Base-by-base conservation (phyloP, 2,888 invertebrate genomes). In the Polydrusus tereticollis region DNA sequence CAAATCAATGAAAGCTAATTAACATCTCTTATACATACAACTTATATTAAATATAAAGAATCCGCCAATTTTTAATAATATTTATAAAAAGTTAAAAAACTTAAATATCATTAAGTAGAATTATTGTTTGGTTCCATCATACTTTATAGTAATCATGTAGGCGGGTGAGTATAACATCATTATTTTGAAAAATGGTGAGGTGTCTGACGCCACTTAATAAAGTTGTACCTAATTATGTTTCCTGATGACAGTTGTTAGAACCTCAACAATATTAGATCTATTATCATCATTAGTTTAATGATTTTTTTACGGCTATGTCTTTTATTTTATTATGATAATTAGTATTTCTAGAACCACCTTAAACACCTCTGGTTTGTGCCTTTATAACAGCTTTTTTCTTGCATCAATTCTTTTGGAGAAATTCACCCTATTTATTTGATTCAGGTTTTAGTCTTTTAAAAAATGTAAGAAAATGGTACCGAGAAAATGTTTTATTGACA, bases 231-330 rank as follows among this genome's bases (percentile, higher is more conserved):
- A 45, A 60, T 60, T 43, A 60, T 43, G 16, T 43, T 23, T 36
- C 16, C 45, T 10, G 60, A 60, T 60, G 60, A 60, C 60, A 60
- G 60, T 60, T 43, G 43, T 41, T 45, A 21, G 29, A 41, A 55
- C 23, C 52, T 55, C 52, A 16, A 55, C 52, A 55, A 20, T 60
- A 45, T 60, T 60, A 60, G 26, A 10, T 43, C 26, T 60, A 60
- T 43, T 41, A 43, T 26, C 60, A 26, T 60, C 60, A 60, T 60
- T 60, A 43, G 26, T 45, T 60, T 43, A 23, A 43, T 21, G 43
- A 21, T 23, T 33, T 60, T 43, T 60, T 60, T 60, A 60, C 60
- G 16, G 26, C 12, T 12, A 14, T 14, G 14, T 59, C 21, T 59
- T 41, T 59, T 38, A 59, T 55, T 55, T 29, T 55, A 55, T 55